These are phyloP conservation scores for Eudiplozoon nipponicum DNA, from an alignment of 2,888 invertebrate species.

Conservation along the genomic window DNA sequence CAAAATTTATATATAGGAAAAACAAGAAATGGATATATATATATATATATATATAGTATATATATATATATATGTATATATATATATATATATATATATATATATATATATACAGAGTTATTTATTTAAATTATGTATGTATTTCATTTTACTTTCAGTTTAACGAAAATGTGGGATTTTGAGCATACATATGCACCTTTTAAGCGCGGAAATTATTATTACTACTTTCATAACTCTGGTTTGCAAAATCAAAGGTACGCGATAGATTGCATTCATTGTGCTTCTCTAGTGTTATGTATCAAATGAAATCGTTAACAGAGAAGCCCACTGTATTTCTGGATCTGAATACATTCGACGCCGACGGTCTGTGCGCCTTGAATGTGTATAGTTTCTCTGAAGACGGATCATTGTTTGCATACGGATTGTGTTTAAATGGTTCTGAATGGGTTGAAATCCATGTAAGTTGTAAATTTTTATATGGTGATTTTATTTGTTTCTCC, in stretches of 20 bases:
- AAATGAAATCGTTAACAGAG: slow-evolving; percentile 43
- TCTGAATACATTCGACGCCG: slow-evolving; percentile 57
- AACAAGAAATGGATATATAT: too few species aligned
- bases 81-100: too few species aligned
- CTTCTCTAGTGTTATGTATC: slow-evolving; percentile 47
- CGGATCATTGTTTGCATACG: slow-evolving; percentile 58
- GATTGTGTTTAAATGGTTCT: slow-evolving; percentile 59
- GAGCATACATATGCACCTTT: slow-evolving; percentile 66
- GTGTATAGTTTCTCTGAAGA: slow-evolving; percentile 38
- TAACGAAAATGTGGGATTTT: slow-evolving; percentile 71
- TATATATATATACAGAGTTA: too few species aligned
- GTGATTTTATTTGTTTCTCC: too few species aligned
- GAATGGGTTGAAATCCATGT: slow-evolving; percentile 61
- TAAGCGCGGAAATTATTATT: slow-evolving; percentile 50
- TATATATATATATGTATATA: too few species aligned
- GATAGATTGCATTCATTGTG: slow-evolving; percentile 8
- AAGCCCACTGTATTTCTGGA: slow-evolving; percentile 53
- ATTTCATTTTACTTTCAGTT: slow-evolving; percentile 26
- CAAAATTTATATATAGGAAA: too few species aligned
- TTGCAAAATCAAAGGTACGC: slow-evolving; percentile 65
- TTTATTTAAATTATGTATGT: background rate
- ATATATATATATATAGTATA: too few species aligned
- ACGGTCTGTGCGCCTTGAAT: slow-evolving; percentile 30
- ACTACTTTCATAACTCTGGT: slow-evolving; percentile 63
- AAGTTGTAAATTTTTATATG: too few species aligned